phyloP scores from a whole-genome alignment of 2,888 invertebrate species.

The Ennomos erosarius region DNA sequence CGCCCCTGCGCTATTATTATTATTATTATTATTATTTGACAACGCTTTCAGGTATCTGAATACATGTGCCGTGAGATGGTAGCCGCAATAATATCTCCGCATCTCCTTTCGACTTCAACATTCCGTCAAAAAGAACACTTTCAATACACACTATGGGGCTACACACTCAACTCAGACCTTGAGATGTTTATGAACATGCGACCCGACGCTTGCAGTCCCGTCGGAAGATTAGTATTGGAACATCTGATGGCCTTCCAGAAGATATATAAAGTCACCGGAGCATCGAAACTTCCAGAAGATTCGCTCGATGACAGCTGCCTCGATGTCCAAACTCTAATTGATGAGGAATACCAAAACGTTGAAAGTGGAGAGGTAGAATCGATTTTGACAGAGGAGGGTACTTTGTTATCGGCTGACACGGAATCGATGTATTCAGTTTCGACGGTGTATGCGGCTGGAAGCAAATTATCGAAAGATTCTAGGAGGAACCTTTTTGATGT shows the following conservation, averaged over 20 bases:
- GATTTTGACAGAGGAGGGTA: slow-evolving; percentile 72
- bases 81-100: slow-evolving; percentile 80
- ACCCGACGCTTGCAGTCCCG: slow-evolving; percentile 83
- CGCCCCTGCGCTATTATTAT: too few species aligned
- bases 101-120: slow-evolving; percentile 75
- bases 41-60: slow-evolving; percentile 79
- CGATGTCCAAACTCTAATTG: slow-evolving; percentile 74
- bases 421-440: slow-evolving; percentile 76
- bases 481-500: slow-evolving; percentile 78
- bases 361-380: slow-evolving; percentile 76
- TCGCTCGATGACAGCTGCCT: slow-evolving; percentile 67
- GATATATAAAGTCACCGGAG: slow-evolving; percentile 71
- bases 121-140: slow-evolving; percentile 82
- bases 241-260: slow-evolving; percentile 83
- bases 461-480: slow-evolving; percentile 68
- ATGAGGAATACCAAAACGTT: slow-evolving; percentile 79
- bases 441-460: slow-evolving; percentile 69
- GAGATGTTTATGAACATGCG: slow-evolving; percentile 85
- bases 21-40: too few species aligned
- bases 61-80: slow-evolving; percentile 88
- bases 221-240: slow-evolving; percentile 83
- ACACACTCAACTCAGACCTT: slow-evolving; percentile 83
- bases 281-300: slow-evolving; percentile 63
- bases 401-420: slow-evolving; percentile 70
- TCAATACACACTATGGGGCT: slow-evolving; percentile 85